These are phyloP conservation scores for Ylistrum balloti DNA, from an alignment of 1,140 invertebrate genomes.

Conservation along the genomic window DNA sequence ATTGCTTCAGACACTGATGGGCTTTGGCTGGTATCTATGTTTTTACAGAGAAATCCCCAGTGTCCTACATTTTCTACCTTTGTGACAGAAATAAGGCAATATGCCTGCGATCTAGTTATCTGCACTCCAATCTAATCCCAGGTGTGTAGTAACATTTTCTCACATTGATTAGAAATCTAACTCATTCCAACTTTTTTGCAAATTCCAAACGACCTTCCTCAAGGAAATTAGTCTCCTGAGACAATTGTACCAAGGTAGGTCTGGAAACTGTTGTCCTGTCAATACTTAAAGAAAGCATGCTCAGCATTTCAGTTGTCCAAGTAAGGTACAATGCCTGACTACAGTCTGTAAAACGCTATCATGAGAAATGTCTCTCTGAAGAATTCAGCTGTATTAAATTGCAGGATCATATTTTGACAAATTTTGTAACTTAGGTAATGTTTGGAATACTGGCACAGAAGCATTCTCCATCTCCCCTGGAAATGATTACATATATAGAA, in stretches of 20 bases:
- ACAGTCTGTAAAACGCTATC: not conserved
- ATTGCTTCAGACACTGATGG: not conserved
- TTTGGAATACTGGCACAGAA: not conserved
- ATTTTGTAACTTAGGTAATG: not conserved
- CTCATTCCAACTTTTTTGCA: conserved; percentile 38
- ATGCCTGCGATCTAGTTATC: conserved; percentile 8
- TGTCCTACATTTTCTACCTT: not conserved
- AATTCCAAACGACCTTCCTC: conserved; percentile 14
- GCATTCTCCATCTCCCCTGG: not conserved
- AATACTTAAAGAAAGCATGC: not conserved
- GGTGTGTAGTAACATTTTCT: not conserved
- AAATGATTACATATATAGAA: not conserved
- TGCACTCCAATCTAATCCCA: not conserved
- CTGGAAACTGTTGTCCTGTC: not conserved
- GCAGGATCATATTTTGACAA: not conserved
- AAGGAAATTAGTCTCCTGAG: not conserved
- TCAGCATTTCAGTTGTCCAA: no score
- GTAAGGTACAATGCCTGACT: not conserved
- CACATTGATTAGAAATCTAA: conserved; percentile 29
- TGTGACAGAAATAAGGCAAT: conserved; percentile 19
- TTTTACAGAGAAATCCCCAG: not conserved
- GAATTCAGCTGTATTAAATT: not conserved
- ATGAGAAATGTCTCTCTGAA: no score
- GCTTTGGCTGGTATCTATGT: not conserved
- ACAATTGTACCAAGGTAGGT: not conserved